Evolutionary conservation across 2,113 vertebrate species (phyloP).

Genomic region (Hypanus sabinus): DNA sequence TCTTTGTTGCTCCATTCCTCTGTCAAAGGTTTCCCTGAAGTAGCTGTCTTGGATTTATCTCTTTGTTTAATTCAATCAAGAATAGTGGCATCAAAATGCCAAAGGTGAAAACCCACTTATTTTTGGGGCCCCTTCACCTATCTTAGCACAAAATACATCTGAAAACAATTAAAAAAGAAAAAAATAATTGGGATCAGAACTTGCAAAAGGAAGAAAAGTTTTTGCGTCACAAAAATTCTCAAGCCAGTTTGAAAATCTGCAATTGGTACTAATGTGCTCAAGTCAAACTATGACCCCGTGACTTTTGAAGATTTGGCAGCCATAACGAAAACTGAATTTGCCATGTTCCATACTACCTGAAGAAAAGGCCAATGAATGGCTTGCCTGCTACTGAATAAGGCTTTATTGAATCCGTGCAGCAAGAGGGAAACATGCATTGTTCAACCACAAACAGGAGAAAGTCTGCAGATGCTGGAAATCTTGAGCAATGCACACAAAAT

Average conservation of each 20-base stretch:
- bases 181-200: background rate
- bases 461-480: too few relatives aligned
- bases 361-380: background rate
- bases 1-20: too few relatives aligned
- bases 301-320: background rate
- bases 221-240: background rate
- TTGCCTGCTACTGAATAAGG: background rate
- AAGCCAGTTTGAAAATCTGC: background rate
- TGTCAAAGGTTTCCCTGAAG: too few relatives aligned
- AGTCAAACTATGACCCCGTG: background rate
- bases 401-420: background rate
- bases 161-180: background rate
- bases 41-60: too few relatives aligned
- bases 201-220: background rate
- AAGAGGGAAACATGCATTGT: background rate
- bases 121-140: background rate
- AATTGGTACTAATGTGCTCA: background rate
- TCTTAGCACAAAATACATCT: background rate
- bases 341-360: background rate
- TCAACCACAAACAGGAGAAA: too few relatives aligned
- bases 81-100: background rate
- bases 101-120: background rate
- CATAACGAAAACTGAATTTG: background rate
- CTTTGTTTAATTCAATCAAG: too few relatives aligned
- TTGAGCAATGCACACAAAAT: too few relatives aligned